A percentile compares a stretch with the other conserved stretches of the same genome.
Conservation (phyloP, 2,113 vertebrate genomes). For the Peromyscus californicus region DNA sequence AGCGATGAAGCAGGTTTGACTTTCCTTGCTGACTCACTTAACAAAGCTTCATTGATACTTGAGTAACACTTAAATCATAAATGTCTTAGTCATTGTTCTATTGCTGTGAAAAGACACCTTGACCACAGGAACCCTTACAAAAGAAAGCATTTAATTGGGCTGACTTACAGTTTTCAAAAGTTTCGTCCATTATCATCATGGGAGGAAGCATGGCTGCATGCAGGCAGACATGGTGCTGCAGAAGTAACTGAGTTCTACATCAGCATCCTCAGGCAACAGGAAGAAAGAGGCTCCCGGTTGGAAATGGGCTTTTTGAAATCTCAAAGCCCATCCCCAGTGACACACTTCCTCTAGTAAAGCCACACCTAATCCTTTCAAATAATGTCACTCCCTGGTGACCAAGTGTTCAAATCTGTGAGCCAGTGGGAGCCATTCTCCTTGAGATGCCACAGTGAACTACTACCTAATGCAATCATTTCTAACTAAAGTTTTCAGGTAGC, state of each 20-base stretch:
- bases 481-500: not conserved
- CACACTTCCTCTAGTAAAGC: not conserved
- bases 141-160: not conserved
- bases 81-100: not conserved
- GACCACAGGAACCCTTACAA: not conserved
- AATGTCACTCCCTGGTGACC: not conserved
- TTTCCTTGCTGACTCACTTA: not conserved
- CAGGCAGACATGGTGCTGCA: not conserved
- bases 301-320: not conserved
- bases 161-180: not conserved
- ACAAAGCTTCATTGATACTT: no score
- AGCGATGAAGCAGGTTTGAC: constrained; percentile 94
- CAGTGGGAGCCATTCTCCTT: not conserved
- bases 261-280: no score
- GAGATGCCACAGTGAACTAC: not conserved
- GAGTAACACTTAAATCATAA: no score
- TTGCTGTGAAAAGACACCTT: not conserved
- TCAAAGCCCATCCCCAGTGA: not conserved
- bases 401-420: not conserved
- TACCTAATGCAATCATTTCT: not conserved
- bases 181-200: not conserved
- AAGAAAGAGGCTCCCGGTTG: not conserved
- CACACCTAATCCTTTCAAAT: not conserved
- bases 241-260: not conserved
- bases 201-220: not conserved